These are phyloP conservation scores for Drosophila leonis DNA, from an alignment of 2,888 invertebrate genomes.

Conservation along the genomic window DNA sequence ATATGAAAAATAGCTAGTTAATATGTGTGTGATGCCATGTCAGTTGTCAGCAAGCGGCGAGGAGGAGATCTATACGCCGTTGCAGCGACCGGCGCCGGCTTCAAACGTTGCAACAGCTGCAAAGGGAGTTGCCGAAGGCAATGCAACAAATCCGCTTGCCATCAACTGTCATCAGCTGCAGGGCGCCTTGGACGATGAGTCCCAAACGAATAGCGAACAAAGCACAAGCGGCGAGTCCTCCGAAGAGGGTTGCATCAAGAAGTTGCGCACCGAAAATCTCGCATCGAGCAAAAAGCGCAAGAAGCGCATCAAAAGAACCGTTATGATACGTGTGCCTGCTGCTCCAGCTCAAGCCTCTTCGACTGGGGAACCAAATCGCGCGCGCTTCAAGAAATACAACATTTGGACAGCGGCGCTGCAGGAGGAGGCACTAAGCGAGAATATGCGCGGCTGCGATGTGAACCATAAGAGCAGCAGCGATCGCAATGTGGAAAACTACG, in stretches of 20 bases:
- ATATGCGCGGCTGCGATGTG: slow-evolving; percentile 92
- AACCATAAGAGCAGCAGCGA: slow-evolving; percentile 88
- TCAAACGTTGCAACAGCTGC: slow-evolving; percentile 38
- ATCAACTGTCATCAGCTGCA: slow-evolving; percentile 71
- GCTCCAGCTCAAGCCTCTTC: background rate
- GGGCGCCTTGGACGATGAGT: slow-evolving; percentile 70
- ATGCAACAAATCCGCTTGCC: slow-evolving; percentile 57
- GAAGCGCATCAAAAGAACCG: slow-evolving; percentile 80
- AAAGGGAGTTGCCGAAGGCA: slow-evolving; percentile 35
- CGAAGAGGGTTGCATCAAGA: slow-evolving; percentile 82
- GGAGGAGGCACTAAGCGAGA: slow-evolving; percentile 92
- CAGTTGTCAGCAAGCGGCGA: slow-evolving; percentile 83
- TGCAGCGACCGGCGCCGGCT: slow-evolving; percentile 76
- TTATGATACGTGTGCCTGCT: slow-evolving; percentile 76
- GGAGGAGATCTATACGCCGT: slow-evolving; percentile 84
- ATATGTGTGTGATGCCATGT: background rate
- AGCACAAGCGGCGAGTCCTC: slow-evolving; percentile 82
- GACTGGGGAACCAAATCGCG: slow-evolving; percentile 75
- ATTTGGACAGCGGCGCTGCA: slow-evolving; percentile 91
- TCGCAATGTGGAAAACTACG: slow-evolving; percentile 91
- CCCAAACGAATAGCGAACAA: slow-evolving; percentile 71
- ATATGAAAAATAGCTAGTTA: background rate
- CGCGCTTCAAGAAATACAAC: slow-evolving; percentile 89
- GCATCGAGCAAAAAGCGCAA: slow-evolving; percentile 60
- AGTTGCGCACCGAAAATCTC: slow-evolving; percentile 61